Evolutionary conservation across 2,888 invertebrate genomes (phyloP).

Genomic region (Dugesia japonica): DNA sequence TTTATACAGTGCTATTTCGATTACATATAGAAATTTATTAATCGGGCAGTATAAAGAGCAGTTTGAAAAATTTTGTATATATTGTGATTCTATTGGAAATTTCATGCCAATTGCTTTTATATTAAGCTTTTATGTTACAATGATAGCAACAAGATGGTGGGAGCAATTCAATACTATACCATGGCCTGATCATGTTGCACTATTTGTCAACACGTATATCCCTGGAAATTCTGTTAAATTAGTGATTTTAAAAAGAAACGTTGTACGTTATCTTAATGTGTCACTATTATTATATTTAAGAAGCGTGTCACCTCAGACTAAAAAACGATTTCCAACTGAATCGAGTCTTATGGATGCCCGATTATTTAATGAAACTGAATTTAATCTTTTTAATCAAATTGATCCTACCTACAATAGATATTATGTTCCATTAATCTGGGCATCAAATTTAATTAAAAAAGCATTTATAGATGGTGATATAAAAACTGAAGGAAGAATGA

Average conservation of each 20-base stretch:
- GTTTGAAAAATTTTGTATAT: slow-evolving; percentile 27
- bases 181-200: slow-evolving; percentile 35
- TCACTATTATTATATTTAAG: slow-evolving; percentile 52
- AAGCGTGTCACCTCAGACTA: slow-evolving; percentile 55
- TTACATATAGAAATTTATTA: slow-evolving; percentile 4
- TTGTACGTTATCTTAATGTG: slow-evolving; percentile 53
- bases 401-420: slow-evolving; percentile 54
- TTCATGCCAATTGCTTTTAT: slow-evolving; percentile 35
- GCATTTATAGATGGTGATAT: slow-evolving; percentile 52
- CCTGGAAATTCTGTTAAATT: slow-evolving; percentile 38
- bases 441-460: slow-evolving; percentile 53
- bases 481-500: slow-evolving; percentile 51
- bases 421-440: slow-evolving; percentile 57
- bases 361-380: slow-evolving; percentile 54
- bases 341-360: slow-evolving; percentile 48
- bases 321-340: slow-evolving; percentile 50
- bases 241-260: slow-evolving; percentile 53
- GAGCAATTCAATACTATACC: slow-evolving; percentile 35
- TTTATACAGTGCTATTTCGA: background rate
- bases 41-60: background rate
- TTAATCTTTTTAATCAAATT: slow-evolving; percentile 53
- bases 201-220: slow-evolving; percentile 31
- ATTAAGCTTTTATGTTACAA: slow-evolving; percentile 34
- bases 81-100: background rate
- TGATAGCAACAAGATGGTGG: slow-evolving; percentile 36